Percentiles rank a stretch among this genome's conserved stretches.
Conservation (phyloP, 2,797 vertebrate genomes). For the Parauchenoglanis punctatus region DNA sequence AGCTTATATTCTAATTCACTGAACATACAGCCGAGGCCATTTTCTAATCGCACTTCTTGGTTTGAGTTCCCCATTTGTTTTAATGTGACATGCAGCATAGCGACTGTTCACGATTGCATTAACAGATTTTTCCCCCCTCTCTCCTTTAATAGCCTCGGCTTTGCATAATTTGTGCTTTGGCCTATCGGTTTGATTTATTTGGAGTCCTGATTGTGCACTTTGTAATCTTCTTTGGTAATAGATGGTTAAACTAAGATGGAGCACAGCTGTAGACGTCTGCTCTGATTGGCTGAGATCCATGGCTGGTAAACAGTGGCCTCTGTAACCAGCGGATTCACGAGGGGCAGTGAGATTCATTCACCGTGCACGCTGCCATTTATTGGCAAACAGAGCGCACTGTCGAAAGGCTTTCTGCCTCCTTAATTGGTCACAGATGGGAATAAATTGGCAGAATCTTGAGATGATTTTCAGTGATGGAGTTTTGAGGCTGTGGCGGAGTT, state of each 20-base stretch:
- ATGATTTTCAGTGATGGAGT: conserved; percentile 23
- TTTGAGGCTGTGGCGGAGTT: neutral
- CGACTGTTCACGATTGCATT: conserved; percentile 60
- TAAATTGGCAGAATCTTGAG: conserved; percentile 24
- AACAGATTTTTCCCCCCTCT: conserved; percentile 49
- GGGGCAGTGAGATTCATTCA: conserved; percentile 27
- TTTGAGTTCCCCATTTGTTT: conserved; percentile 57
- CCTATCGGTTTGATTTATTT: conserved; percentile 66
- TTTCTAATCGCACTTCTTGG: conserved; percentile 16
- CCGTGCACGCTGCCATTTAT: conserved; percentile 12
- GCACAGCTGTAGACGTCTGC: conserved; percentile 51
- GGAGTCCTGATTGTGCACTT: conserved; percentile 40
- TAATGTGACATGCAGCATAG: conserved; percentile 55
- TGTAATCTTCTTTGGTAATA: conserved; percentile 53
- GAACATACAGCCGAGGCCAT: conserved; percentile 32
- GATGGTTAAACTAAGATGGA: conserved; percentile 48
- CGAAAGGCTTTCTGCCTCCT: conserved; percentile 23
- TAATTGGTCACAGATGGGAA: conserved; percentile 28
- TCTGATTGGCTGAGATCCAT: conserved; percentile 45
- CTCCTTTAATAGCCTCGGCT: conserved; percentile 62
- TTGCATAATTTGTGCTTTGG: conserved; percentile 68
- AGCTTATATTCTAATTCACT: conserved; percentile 15
- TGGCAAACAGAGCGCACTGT: conserved; percentile 24
- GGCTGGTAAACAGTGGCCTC: conserved; percentile 44
- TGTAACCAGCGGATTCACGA: conserved; percentile 46